phyloP scores from a whole-genome alignment of 2,113 vertebrate species.

The Colinus virginianus region DNA sequence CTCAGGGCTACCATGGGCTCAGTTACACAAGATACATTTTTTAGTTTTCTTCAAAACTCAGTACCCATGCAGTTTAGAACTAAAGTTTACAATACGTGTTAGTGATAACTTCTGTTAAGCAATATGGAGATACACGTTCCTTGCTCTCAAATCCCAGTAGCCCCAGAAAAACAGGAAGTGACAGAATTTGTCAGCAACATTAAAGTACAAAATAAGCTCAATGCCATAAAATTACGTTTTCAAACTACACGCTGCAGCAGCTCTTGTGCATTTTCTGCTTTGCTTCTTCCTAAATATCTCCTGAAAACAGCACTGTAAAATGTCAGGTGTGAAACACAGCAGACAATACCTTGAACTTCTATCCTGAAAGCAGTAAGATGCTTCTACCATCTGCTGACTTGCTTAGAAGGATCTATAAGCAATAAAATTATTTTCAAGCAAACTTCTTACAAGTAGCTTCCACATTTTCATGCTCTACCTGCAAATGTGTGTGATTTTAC shows the following conservation, averaged over 20 bases:
- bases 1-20: not conserved
- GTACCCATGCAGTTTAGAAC: not conserved
- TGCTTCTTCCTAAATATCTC: not conserved
- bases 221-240: not conserved
- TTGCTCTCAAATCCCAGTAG: not conserved
- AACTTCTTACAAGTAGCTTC: not conserved
- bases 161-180: not conserved
- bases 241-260: not conserved
- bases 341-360: not conserved
- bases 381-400: not conserved
- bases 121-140: not conserved
- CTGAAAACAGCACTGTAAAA: not conserved
- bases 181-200: not conserved
- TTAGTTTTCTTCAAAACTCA: not conserved
- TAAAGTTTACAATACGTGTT: not conserved
- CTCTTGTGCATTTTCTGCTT: not conserved
- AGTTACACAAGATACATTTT: fast-evolving
- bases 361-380: not conserved
- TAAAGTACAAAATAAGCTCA: not conserved
- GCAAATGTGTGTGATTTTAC: not conserved
- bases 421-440: not conserved
- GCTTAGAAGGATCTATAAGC: not conserved
- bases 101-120: not conserved
- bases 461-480: fast-evolving
- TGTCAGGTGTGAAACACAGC: not conserved